phyloP scores from a whole-genome alignment of 2,797 vertebrate genomes.

The Sternarchorhynchus goeldii region DNA sequence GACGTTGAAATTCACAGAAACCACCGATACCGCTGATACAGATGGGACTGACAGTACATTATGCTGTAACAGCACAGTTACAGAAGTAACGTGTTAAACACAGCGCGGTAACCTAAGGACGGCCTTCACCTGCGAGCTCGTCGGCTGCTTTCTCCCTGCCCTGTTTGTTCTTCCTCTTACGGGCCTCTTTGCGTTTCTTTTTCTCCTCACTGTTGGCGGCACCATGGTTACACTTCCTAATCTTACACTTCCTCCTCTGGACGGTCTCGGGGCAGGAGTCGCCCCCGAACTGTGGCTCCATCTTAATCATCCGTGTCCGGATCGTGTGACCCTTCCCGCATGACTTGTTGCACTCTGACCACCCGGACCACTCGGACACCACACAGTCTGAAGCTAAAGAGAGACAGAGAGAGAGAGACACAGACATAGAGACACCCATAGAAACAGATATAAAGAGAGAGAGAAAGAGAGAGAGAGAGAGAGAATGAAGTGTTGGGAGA shows the following conservation, averaged over 20 bases:
- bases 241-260: slow-evolving; percentile 91
- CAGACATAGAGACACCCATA: neutral
- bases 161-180: slow-evolving; percentile 86
- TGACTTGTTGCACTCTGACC: slow-evolving; percentile 97
- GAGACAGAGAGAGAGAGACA: slow-evolving; percentile 20
- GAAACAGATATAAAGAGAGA: too few species aligned
- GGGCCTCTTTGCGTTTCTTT: slow-evolving; percentile 87
- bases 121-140: slow-evolving; percentile 84
- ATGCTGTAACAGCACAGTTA: too few species aligned
- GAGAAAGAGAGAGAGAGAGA: too few species aligned
- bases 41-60: too few species aligned
- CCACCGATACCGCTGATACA: too few species aligned
- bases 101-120: too few species aligned
- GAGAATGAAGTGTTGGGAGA: too few species aligned
- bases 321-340: slow-evolving; percentile 97
- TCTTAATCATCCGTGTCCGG: slow-evolving; percentile 86
- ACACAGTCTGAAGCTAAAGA: slow-evolving; percentile 88
- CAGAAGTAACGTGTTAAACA: too few species aligned
- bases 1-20: too few species aligned
- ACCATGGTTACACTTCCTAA: slow-evolving; percentile 88
- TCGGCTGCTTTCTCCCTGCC: slow-evolving; percentile 75
- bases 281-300: slow-evolving; percentile 96
- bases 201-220: slow-evolving; percentile 83
- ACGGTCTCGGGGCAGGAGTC: slow-evolving; percentile 87
- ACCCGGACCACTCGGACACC: slow-evolving; percentile 92